Base-by-base conservation (phyloP, 2,797 vertebrate species). In the Cuculus canorus region DNA sequence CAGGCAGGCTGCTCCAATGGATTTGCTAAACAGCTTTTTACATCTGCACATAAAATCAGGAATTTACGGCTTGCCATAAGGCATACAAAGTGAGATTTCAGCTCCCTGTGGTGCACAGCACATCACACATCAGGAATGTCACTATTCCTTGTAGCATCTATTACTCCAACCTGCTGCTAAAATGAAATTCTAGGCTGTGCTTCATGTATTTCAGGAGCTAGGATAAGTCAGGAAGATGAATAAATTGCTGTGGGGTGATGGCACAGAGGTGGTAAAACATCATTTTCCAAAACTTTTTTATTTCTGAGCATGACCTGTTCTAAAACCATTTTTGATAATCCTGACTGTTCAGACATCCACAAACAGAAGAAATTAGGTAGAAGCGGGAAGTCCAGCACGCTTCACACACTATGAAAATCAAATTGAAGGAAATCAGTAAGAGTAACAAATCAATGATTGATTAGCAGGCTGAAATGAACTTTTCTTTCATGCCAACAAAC, bases 21-120 rank as follows among this genome's bases (percentile, higher is more conserved):
- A 50, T 96, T 96, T 92, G 90, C 93, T 96, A 95, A 97, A 92
- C 52, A 86, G 89, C 76, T 94, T 96, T 97, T 95, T 96, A 93
- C 92, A 96, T 27, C 91, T 82, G 87, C 87, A 88, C 92, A 92
- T 96, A 94, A 96, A 97, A 37, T 53, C 66, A 27, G 93, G 91
- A 64, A 96, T 96, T 96, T 93, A 97, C 76, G 35, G 92, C 59
- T 95, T 61, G 92, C 96, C 86, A 95, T 86, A 73, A 97, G 95
- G 96, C 93, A 88, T 73, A 66, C 87, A 73, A 88, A 96, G 95
- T 79, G 87, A 95, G 95, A 88, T 88, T 82, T 90, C 89, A 91
- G 63, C 90, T 97, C 94, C 96, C 96, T 1, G 65, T 83, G 90
- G 95, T 81, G 96, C 94, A 7, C 82, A 84, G 94, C 95, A 33